Evolutionary conservation across 1,140 invertebrate species (phyloP).

Genomic region (Drosophila tropicalis): DNA sequence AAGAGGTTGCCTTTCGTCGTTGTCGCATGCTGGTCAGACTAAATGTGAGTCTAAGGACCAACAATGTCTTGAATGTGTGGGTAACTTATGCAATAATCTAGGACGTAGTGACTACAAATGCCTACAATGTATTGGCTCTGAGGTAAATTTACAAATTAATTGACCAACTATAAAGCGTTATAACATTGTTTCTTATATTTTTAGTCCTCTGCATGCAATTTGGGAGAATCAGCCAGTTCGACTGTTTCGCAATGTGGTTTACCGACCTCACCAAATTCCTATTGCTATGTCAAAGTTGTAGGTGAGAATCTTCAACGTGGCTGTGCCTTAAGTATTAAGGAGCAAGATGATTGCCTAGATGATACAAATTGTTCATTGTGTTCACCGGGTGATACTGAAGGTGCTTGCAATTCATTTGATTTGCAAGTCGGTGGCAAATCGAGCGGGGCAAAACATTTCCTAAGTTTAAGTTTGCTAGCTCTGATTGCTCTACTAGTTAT

Average conservation of each 20-base stretch:
- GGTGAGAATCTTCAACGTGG: conserved; percentile 43
- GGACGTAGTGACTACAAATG: conserved; percentile 69
- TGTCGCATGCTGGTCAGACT: conserved; percentile 41
- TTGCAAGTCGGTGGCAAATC: conserved; percentile 37
- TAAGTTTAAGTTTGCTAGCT: conserved; percentile 42
- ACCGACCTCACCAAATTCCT: conserved; percentile 68
- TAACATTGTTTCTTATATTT: not conserved
- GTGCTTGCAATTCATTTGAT: conserved; percentile 62
- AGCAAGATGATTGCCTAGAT: conserved; percentile 59
- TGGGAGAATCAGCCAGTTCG: conserved; percentile 17
- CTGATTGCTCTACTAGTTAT: conserved; percentile 35
- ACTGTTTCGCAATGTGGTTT: conserved; percentile 49
- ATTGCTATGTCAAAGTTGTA: conserved; percentile 66
- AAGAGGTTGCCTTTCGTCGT: conserved; percentile 55
- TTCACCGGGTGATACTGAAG: conserved; percentile 43
- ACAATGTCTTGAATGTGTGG: conserved; percentile 67
- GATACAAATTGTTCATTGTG: conserved; percentile 61
- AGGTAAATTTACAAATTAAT: conserved; percentile 35
- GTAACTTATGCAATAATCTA: conserved; percentile 66
- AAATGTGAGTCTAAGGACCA: conserved; percentile 45
- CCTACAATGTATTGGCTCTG: conserved; percentile 62
- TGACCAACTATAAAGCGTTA: no score
- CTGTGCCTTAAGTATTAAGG: conserved; percentile 51
- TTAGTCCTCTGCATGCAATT: conserved; percentile 50
- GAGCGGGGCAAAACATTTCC: conserved; percentile 20